A percentile compares a stretch with the other conserved stretches of the same genome.
These are phyloP conservation scores for Drosophila aff. DNA, from an alignment of 1,140 invertebrate genomes.

Conservation along the genomic window DNA sequence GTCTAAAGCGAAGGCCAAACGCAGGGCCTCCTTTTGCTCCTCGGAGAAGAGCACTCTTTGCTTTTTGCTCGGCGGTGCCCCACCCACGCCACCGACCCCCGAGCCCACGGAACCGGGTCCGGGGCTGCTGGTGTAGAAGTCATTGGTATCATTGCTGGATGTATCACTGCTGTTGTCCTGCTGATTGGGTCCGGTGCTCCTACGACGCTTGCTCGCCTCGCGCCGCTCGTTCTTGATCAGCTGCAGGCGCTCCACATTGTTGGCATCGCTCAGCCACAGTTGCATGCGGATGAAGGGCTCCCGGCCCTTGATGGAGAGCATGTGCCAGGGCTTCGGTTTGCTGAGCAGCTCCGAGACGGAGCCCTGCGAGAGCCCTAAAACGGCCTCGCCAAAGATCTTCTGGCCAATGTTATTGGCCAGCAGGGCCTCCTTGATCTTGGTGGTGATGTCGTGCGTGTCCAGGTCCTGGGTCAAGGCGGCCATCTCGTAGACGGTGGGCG, in stretches of 20 bases:
- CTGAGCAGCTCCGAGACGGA: conserved; percentile 98
- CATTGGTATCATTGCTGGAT: conserved; percentile 94
- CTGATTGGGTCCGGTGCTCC: conserved; percentile 91
- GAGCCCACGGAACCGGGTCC: conserved; percentile 87
- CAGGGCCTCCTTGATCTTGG: conserved; percentile 98
- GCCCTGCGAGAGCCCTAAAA: conserved; percentile 97
- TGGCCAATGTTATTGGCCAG: conserved; percentile 99
- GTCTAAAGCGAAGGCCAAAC: conserved; percentile 96
- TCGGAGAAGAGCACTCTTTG: conserved; percentile 98
- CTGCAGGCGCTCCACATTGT: conserved; percentile 95
- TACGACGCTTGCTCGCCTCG: conserved; percentile 94
- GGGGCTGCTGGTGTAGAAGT: conserved; percentile 94
- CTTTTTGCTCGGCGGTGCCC: conserved; percentile 91
- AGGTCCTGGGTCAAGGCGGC: conserved; percentile 97
- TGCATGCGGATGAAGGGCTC: conserved; percentile 99
- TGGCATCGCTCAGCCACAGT: conserved; percentile 96
- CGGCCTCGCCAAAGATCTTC: conserved; percentile 99
- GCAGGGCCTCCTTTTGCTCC: conserved; percentile 98
- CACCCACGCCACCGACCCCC: conserved; percentile 85
- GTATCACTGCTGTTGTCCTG: conserved; percentile 94
- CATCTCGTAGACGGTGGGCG: conserved; percentile 97
- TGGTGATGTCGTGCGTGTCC: conserved; percentile 98
- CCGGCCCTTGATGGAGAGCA: conserved; percentile 98
- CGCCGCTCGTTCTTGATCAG: conserved; percentile 94
- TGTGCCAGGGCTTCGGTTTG: conserved; percentile 99